Evolutionary conservation across 2,113 vertebrate genomes (phyloP).

Genomic region (Lichenostomus cassidix): DNA sequence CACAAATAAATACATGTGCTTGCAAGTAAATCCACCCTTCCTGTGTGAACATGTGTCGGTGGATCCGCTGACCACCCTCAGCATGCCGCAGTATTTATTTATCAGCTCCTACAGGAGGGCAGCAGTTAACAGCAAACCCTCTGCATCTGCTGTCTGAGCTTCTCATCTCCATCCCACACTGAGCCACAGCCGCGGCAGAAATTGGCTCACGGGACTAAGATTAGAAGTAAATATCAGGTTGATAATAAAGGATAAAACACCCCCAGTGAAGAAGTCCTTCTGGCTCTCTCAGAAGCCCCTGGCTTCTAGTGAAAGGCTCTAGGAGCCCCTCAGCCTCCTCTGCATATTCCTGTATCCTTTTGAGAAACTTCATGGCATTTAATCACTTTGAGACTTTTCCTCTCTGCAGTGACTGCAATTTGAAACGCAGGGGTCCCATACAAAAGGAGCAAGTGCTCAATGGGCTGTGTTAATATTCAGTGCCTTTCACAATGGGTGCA

Average conservation of each 20-base stretch:
- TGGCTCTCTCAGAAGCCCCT: not conserved
- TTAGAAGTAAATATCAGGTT: not conserved
- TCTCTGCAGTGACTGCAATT: constrained; percentile 60
- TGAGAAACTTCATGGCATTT: constrained; percentile 63
- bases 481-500: constrained; percentile 64
- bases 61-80: constrained; percentile 15
- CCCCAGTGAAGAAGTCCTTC: not conserved
- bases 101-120: not conserved
- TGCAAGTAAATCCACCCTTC: not conserved
- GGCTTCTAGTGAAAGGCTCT: not conserved
- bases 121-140: not conserved
- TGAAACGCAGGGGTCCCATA: constrained; percentile 69
- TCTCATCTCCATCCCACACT: not conserved
- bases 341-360: constrained; percentile 37
- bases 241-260: not conserved
- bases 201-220: not conserved
- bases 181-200: not conserved
- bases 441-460: constrained; percentile 65
- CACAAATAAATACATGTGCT: not conserved
- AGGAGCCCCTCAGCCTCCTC: constrained; percentile 1
- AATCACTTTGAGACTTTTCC: constrained; percentile 52
- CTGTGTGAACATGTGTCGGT: not conserved
- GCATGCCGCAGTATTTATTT: not conserved
- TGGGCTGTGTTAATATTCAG: constrained; percentile 74
- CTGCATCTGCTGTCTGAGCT: not conserved